Evolutionary conservation across 2,888 invertebrate species (phyloP).

Genomic region (Drosophila kanekoi): DNA sequence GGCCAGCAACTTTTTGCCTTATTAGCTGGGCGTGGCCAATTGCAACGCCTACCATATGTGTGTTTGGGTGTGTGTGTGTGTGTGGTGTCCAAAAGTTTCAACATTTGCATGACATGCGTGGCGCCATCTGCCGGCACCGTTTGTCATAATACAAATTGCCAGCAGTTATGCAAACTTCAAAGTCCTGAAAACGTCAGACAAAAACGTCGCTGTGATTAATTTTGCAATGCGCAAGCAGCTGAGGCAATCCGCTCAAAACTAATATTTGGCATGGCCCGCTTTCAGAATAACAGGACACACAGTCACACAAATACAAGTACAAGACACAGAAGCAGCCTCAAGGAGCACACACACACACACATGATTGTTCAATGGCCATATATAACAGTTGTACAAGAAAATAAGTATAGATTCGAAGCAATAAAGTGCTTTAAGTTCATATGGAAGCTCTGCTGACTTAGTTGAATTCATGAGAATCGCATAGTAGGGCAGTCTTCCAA

Average conservation of each 20-base stretch:
- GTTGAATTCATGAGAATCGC: no score
- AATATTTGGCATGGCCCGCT: conserved; percentile 52
- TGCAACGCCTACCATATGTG: conserved; percentile 37
- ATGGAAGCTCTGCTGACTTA: no score
- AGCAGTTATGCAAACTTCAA: conserved; percentile 65
- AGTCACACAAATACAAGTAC: conserved; percentile 1
- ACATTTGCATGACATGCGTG: conserved; percentile 79
- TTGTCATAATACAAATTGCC: conserved; percentile 74
- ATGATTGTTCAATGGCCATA: no score
- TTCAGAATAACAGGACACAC: conserved; percentile 23
- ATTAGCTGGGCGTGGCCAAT: conserved; percentile 46
- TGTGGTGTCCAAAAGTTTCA: conserved; percentile 62
- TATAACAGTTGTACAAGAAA: no score
- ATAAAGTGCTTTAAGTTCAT: no score
- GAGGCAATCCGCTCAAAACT: conserved; percentile 40
- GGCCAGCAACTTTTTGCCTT: conserved; percentile 54
- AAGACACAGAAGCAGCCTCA: background rate
- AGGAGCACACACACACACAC: background rate
- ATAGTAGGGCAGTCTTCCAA: no score
- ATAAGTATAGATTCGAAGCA: no score
- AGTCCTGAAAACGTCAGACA: conserved; percentile 48
- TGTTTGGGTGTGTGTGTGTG: conserved; percentile 8
- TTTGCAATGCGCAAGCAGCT: conserved; percentile 56
- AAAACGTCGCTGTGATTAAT: conserved; percentile 65
- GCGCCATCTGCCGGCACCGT: conserved; percentile 70